Conservation (phyloP, 2,888 invertebrate genomes). For the Trissoscelio sp. region DNA sequence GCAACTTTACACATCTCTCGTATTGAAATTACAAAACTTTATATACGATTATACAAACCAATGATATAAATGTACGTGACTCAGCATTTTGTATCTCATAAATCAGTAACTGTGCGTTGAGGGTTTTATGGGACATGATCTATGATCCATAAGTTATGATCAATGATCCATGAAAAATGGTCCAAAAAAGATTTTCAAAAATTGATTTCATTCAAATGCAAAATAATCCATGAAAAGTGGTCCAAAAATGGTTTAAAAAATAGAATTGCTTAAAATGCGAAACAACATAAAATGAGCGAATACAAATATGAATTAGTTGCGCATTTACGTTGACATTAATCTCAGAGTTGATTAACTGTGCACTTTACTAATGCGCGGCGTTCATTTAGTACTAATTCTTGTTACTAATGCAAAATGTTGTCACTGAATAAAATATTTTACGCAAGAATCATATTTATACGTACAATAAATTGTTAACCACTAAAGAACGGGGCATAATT, state of each 20-base stretch:
- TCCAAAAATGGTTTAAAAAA: too few relatives aligned
- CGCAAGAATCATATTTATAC: slow-evolving; percentile 23
- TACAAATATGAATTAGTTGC: slow-evolving; percentile 31
- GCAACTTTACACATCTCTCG: slow-evolving; percentile 49
- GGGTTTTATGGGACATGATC: too few relatives aligned
- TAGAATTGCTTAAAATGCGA: too few relatives aligned
- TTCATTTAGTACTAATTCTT: slow-evolving; percentile 38
- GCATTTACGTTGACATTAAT: slow-evolving; percentile 45
- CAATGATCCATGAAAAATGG: too few relatives aligned
- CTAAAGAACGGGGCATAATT: slow-evolving; percentile 8
- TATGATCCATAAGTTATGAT: too few relatives aligned
- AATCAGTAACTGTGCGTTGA: too few relatives aligned
- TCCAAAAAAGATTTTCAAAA: too few relatives aligned
- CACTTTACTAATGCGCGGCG: slow-evolving; percentile 39
- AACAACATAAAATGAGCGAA: slow-evolving; percentile 12
- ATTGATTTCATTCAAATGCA: too few relatives aligned
- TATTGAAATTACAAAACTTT: slow-evolving; percentile 50
- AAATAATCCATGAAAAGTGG: too few relatives aligned
- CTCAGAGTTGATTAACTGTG: slow-evolving; percentile 48
- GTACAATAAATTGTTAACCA: slow-evolving; percentile 14
- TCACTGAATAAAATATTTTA: slow-evolving; percentile 37
- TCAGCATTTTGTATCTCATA: slow-evolving; percentile 27
- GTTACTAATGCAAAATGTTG: slow-evolving; percentile 36
- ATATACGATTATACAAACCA: slow-evolving; percentile 37
- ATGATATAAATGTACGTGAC: slow-evolving; percentile 44